A percentile compares a stretch with the other conserved stretches of the same genome.
phyloP scores from a whole-genome alignment of 2,113 vertebrate genomes.

The Upupa epops region DNA sequence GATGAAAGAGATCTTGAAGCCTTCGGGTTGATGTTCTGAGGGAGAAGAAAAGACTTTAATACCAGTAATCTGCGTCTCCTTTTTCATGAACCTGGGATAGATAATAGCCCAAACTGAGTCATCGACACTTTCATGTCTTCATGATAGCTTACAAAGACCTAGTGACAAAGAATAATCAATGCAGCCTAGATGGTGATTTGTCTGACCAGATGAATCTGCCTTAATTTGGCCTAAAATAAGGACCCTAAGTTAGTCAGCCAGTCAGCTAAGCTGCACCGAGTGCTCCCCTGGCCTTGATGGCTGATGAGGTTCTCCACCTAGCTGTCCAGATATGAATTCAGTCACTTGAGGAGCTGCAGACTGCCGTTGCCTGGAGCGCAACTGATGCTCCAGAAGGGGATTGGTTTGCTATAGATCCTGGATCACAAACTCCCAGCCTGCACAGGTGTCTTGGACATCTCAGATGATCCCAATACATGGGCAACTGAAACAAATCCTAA shows the following conservation, averaged over 20 bases:
- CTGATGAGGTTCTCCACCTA: conserved; percentile 11
- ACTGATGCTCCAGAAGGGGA: neutral
- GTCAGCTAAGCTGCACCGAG: conserved; percentile 11
- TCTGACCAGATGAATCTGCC: neutral
- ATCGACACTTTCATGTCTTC: neutral
- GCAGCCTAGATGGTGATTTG: neutral
- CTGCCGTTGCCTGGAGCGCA: neutral
- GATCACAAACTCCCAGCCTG: neutral
- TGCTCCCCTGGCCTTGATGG: neutral
- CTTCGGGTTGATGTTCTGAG: neutral
- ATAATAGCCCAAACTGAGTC: neutral
- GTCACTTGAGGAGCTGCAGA: neutral
- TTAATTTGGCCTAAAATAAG: conserved; percentile 11
- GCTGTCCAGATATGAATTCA: neutral
- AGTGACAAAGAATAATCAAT: neutral
- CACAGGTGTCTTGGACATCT: neutral
- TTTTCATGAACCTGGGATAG: neutral
- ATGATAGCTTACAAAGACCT: neutral
- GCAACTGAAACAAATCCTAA: neutral
- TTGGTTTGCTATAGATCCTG: neutral
- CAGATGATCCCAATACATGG: neutral
- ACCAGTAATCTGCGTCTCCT: neutral
- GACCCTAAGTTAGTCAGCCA: neutral
- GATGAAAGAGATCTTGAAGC: conserved; percentile 7
- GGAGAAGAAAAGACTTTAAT: neutral